phyloP scores from a whole-genome alignment of 1,140 invertebrate genomes.

The Diorhabda elongata region DNA sequence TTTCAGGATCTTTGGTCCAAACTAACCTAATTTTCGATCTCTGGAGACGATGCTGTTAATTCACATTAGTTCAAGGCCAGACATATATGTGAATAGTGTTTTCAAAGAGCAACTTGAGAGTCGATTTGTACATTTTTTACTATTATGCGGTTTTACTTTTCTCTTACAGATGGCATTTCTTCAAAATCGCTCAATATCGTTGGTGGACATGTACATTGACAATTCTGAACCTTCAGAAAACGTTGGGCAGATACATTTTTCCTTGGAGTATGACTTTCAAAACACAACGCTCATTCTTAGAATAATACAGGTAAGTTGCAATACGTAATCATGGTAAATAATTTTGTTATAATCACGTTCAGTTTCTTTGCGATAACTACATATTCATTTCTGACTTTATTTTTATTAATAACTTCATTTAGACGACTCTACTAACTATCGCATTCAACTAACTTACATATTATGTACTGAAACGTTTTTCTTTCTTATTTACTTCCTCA shows the following conservation, averaged over 20 bases:
- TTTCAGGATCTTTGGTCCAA: no score
- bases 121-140: not conserved
- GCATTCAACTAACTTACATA: no score
- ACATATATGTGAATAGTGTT: constrained; percentile 1
- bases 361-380: not conserved
- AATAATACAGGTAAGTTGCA: constrained; percentile 74
- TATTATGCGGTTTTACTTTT: constrained; percentile 3
- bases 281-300: constrained; percentile 87
- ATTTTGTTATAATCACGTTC: not conserved
- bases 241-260: constrained; percentile 92
- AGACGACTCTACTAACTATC: no score
- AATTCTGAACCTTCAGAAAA: constrained; percentile 86
- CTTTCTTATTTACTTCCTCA: no score
- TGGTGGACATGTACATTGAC: constrained; percentile 93
- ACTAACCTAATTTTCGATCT: no score
- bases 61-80: no score
- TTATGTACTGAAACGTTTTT: no score
- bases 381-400: no score
- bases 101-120: constrained; percentile 5
- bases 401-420: no score
- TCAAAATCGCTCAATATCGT: constrained; percentile 84
- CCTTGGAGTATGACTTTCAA: constrained; percentile 92
- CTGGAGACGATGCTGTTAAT: no score
- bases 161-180: constrained; percentile 61
- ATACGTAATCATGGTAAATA: not conserved